Evolutionary conservation across 2,797 vertebrate species (phyloP).

Genomic region (Sciurus carolinensis): DNA sequence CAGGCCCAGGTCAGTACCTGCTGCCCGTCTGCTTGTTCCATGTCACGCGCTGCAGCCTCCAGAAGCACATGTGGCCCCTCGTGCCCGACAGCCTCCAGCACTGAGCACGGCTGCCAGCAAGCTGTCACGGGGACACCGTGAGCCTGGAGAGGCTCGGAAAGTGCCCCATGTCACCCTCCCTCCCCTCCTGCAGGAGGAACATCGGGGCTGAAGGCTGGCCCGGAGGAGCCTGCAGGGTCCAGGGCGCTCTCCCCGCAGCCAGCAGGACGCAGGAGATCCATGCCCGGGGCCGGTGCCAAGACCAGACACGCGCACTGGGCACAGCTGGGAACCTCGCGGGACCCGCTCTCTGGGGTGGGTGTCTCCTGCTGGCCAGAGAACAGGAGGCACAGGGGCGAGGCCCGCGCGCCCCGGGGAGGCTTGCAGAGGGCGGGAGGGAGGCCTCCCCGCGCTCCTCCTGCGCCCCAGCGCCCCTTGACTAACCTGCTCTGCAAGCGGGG

Average conservation of each 20-base stretch:
- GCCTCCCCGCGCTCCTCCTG: background rate
- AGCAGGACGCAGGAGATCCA: background rate
- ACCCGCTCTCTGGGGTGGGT: background rate
- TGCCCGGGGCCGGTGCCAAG: background rate
- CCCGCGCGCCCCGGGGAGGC: background rate
- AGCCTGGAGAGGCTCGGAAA: background rate
- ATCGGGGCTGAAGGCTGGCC: background rate
- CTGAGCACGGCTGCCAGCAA: background rate
- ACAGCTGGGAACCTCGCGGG: background rate
- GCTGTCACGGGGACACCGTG: background rate
- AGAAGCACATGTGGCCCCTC: accelerated
- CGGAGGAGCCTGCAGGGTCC: background rate
- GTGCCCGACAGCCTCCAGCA: background rate
- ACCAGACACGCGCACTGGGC: background rate
- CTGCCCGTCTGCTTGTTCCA: no score
- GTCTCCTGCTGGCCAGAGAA: accelerated
- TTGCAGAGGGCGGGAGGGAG: no score
- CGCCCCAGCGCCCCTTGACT: no score
- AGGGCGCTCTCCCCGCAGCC: background rate
- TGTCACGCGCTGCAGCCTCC: accelerated
- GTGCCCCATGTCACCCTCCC: background rate
- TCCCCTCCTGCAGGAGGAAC: accelerated
- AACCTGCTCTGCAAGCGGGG: no score
- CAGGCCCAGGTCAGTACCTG: background rate
- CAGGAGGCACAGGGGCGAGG: background rate